Base-by-base conservation (phyloP, 2,113 vertebrate species). In the Scortum barcoo region DNA sequence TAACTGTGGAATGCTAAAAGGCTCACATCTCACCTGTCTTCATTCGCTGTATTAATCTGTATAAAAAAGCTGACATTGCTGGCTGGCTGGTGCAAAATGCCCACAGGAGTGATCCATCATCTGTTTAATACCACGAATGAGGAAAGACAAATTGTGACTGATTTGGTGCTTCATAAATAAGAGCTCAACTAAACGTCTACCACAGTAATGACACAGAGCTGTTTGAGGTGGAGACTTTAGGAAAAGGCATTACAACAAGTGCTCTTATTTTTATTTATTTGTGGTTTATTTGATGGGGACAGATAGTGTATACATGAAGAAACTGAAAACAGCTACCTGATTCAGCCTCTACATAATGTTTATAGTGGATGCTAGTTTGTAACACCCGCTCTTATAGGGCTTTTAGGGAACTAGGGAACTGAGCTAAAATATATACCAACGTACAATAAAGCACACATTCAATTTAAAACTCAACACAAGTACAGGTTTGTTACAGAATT, bases 31-130 rank as follows among this genome's bases (percentile, higher is more conserved):
- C 40, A 51, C 40, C 78, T 19, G 65, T 82, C 74, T 79, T 48
- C 67, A 62, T 72, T 62, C 7, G 30, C 78, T 30, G 40, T 66
- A 60, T 85, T 82, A 87, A 87, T 87, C 54, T 79, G 36, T 68
- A 38, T 56, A 11, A 72, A 82, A 82, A 80, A 81, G 66, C 44
- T 67, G 60, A 53, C 66, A 12, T 33, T 30, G 71, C 76, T 22
- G 36, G 19, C 68, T 56, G 68, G 53, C 67, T 56, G 40, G 40
- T 16, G 20, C n/a, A 76, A 69, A 72, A 51, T 54, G 44, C 54
- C 65, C 66, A 67, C 7, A 58, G 72, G 56, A 70, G 76, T 30
- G 24, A 70, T 28, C 57, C 63, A 53, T 65, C 0, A 8, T 68
- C 30, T 57, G 26, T 68, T 72, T 69, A 74, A 61, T 74, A 48